Conservation (phyloP, 2,113 vertebrate genomes). For the Martes martes region DNA sequence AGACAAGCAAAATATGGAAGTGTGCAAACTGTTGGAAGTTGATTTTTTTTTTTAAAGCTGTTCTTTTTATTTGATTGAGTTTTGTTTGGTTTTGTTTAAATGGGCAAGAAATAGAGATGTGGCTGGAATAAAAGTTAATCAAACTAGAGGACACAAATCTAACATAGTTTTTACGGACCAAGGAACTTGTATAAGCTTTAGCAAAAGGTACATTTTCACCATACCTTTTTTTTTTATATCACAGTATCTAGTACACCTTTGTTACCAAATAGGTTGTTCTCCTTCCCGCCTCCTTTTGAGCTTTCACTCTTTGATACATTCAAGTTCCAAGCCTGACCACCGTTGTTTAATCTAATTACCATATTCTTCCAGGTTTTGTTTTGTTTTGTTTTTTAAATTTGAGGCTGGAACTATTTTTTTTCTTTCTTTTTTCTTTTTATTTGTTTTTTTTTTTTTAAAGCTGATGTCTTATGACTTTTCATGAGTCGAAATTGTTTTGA, state of each 20-base stretch:
- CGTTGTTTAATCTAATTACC: slow-evolving; percentile 88
- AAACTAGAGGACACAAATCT: slow-evolving; percentile 90
- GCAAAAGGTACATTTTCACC: slow-evolving; percentile 99
- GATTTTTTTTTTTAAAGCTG: slow-evolving; percentile 82
- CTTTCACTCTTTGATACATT: slow-evolving; percentile 88
- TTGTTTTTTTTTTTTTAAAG: slow-evolving; percentile 75
- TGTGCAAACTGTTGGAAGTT: slow-evolving; percentile 81
- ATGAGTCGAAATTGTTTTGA: slow-evolving; percentile 87
- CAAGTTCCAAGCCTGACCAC: slow-evolving; percentile 88
- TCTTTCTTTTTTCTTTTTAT: slow-evolving; percentile 73
- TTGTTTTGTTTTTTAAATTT: slow-evolving; percentile 84
- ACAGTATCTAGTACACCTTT: slow-evolving; percentile 97
- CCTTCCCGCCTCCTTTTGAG: slow-evolving; percentile 88
- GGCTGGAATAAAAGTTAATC: slow-evolving; percentile 84
- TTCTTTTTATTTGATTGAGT: slow-evolving; percentile 79
- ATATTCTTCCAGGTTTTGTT: slow-evolving; percentile 84
- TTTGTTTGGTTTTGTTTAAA: slow-evolving; percentile 80
- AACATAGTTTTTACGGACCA: slow-evolving; percentile 99
- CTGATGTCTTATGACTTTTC: slow-evolving; percentile 88
- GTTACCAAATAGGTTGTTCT: slow-evolving; percentile 99
- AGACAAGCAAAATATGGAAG: slow-evolving; percentile 63
- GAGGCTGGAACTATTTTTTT: slow-evolving; percentile 84
- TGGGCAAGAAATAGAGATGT: slow-evolving; percentile 88
- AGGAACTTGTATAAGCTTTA: slow-evolving; percentile 99
- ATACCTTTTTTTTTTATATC: slow-evolving; percentile 99